phyloP scores from a whole-genome alignment of 2,797 vertebrate genomes.

The Sparus aurata region DNA sequence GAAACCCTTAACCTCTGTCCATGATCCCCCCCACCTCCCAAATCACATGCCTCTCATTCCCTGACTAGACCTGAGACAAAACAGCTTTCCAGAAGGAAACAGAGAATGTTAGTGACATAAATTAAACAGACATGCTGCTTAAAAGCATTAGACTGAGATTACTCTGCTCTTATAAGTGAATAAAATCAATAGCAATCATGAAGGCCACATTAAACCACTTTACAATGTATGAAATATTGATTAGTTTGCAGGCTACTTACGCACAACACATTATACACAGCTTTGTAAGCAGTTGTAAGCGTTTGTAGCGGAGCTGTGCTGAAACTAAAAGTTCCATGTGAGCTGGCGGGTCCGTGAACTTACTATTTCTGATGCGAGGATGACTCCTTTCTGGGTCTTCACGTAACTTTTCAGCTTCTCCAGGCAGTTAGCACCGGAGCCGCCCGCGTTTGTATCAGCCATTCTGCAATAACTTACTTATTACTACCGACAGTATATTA shows the following conservation, averaged over 20 bases:
- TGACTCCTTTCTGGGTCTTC: conserved; percentile 80
- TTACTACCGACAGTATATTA: not conserved
- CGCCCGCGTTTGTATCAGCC: conserved; percentile 71
- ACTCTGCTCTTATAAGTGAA: not conserved
- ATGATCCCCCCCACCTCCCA: conserved; percentile 28
- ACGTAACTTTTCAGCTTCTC: conserved; percentile 79
- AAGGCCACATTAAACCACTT: not conserved
- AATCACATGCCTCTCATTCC: conserved; percentile 66
- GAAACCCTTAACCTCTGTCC: conserved; percentile 48
- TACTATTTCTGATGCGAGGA: conserved; percentile 83
- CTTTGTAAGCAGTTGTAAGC: rapidly evolving
- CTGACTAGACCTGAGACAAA: not conserved
- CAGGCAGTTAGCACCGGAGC: conserved; percentile 37
- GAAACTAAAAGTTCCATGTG: not conserved
- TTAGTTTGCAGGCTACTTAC: not conserved
- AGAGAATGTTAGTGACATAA: rapidly evolving
- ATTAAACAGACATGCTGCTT: not conserved
- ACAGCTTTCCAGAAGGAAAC: not conserved
- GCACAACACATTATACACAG: not conserved
- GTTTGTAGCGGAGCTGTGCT: rapidly evolving
- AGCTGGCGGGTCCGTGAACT: conserved; percentile 54
- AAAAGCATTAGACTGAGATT: not conserved
- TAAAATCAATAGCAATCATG: conserved; percentile 22
- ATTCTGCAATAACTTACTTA: conserved; percentile 57
- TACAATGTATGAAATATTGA: conserved; percentile 26